phyloP scores from a whole-genome alignment of 1,140 invertebrate species.

The Caenorhabditis brenneri region DNA sequence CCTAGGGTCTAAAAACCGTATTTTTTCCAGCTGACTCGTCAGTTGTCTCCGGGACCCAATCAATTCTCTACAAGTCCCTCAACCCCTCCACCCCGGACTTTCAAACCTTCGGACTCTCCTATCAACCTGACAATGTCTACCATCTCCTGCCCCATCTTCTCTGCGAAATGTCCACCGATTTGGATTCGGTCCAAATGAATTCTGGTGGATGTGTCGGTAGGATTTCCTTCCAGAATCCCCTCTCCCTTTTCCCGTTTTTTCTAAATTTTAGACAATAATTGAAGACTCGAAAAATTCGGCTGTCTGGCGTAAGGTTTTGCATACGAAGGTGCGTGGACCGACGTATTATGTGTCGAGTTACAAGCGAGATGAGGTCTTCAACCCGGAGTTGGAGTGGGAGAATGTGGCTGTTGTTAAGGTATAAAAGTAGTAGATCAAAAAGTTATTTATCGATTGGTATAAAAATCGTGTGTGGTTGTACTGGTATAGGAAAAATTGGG shows the following conservation, averaged over 20 bases:
- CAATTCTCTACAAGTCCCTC: background rate
- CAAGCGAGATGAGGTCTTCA: background rate
- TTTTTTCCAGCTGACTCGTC: too few relatives aligned
- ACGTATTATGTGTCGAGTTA: slow-evolving; percentile 1
- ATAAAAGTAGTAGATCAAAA: background rate
- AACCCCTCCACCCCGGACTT: background rate
- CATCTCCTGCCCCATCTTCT: background rate
- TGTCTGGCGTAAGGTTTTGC: slow-evolving; percentile 6
- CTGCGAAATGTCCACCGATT: background rate
- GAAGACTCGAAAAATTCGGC: background rate
- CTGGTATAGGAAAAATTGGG: too few relatives aligned
- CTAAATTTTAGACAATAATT: slow-evolving; percentile 15
- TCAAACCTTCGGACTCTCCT: background rate
- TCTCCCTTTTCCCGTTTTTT: background rate
- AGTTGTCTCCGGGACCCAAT: background rate
- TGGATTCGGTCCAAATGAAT: slow-evolving; percentile 10
- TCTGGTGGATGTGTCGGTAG: slow-evolving; percentile 28
- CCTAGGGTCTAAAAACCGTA: too few relatives aligned
- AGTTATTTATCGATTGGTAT: too few relatives aligned
- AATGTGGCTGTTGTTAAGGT: background rate
- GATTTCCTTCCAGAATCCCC: background rate
- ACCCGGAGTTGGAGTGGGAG: slow-evolving; percentile 6
- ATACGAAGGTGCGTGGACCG: background rate
- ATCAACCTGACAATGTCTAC: background rate
- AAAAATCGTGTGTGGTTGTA: too few relatives aligned